phyloP scores from a whole-genome alignment of 1,140 invertebrate genomes.

The Stegodyphus mimosarum region DNA sequence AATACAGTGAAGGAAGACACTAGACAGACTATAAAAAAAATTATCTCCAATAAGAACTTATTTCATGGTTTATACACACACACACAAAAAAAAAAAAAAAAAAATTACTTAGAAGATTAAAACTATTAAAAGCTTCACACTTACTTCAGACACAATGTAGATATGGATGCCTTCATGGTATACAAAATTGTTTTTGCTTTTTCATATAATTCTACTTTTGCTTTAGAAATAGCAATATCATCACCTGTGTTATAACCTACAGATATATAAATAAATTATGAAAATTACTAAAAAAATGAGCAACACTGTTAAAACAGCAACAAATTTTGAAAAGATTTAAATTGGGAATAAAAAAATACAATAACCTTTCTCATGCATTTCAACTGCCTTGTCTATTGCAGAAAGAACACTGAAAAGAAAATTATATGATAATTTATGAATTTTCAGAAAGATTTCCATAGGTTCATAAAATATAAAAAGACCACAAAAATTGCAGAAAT shows the following conservation, averaged over 20 bases:
- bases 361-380: neutral
- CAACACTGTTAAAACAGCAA: neutral
- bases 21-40: slow-evolving; percentile 72
- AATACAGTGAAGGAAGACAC: slow-evolving; percentile 86
- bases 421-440: too few relatives aligned
- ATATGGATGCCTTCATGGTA: slow-evolving; percentile 32
- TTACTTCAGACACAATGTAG: slow-evolving; percentile 24
- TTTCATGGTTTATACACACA: neutral
- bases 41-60: neutral
- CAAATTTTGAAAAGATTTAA: neutral
- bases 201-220: neutral
- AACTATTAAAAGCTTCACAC: neutral
- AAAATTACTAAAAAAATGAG: neutral
- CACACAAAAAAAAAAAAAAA: neutral
- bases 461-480: too few relatives aligned
- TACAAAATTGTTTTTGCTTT: slow-evolving; percentile 29
- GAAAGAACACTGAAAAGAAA: too few relatives aligned
- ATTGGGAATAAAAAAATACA: neutral
- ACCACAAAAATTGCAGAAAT: too few relatives aligned
- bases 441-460: too few relatives aligned
- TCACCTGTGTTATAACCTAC: neutral
- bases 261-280: neutral
- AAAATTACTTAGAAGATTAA: neutral
- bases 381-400: neutral
- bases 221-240: too few relatives aligned